Conservation (phyloP, 1,140 invertebrate species). For the Drosophila sp. region DNA sequence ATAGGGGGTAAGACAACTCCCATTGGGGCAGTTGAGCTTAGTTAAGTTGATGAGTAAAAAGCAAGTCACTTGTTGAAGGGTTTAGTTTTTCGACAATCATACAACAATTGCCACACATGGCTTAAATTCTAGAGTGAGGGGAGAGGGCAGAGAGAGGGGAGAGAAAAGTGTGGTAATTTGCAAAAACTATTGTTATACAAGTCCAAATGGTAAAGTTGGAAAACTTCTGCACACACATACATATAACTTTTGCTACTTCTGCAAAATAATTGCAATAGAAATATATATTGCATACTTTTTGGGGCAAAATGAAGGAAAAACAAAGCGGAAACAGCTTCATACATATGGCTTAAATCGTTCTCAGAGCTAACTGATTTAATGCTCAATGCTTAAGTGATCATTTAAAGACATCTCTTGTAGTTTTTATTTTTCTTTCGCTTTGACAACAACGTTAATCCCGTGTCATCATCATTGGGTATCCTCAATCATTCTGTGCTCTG, state of each 20-base stretch:
- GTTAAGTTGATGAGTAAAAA: slow-evolving; percentile 45
- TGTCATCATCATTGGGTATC: slow-evolving; percentile 2
- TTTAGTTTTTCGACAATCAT: slow-evolving; percentile 24
- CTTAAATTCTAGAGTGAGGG: neutral
- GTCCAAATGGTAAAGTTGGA: neutral
- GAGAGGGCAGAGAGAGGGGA: neutral
- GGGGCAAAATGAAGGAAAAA: neutral
- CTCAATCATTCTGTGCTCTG: slow-evolving; percentile 8
- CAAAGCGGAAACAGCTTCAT: neutral
- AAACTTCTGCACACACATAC: neutral
- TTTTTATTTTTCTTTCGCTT: neutral
- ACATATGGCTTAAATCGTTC: neutral
- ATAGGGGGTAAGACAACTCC: slow-evolving; percentile 33
- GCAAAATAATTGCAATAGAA: neutral
- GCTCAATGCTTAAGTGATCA: neutral
- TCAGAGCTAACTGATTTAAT: neutral
- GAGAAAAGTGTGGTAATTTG: slow-evolving; percentile 27
- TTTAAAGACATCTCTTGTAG: neutral
- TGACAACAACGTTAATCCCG: neutral
- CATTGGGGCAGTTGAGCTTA: slow-evolving; percentile 33
- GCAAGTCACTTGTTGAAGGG: slow-evolving; percentile 71
- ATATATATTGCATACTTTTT: slow-evolving; percentile 1
- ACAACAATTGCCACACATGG: slow-evolving; percentile 3
- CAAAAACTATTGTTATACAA: slow-evolving; percentile 40
- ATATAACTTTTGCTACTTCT: neutral